Percentiles rank a stretch among this genome's conserved stretches.
These are phyloP conservation scores for Tipula vernalis DNA, from an alignment of 2,888 invertebrate species.

Conservation along the genomic window DNA sequence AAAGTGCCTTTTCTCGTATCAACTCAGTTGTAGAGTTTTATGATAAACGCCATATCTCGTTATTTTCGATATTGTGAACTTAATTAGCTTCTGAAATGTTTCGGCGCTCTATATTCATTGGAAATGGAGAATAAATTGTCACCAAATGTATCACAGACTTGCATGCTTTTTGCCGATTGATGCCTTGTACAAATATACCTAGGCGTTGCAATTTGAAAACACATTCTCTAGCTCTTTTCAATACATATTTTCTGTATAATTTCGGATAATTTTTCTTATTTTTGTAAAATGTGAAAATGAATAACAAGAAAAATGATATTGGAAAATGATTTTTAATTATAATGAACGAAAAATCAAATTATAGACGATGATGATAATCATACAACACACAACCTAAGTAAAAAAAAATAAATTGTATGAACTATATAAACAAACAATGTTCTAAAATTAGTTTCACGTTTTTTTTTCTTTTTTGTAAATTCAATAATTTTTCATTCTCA, in stretches of 20 bases:
- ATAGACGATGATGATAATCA: background rate
- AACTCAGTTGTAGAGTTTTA: too few relatives aligned
- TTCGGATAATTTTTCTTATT: background rate
- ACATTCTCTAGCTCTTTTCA: background rate
- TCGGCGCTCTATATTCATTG: too few relatives aligned
- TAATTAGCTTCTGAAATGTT: too few relatives aligned
- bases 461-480: background rate
- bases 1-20: too few relatives aligned
- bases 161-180: too few relatives aligned
- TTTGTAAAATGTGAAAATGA: background rate
- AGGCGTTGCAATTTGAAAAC: background rate
- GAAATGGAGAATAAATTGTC: too few relatives aligned
- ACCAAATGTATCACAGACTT: too few relatives aligned
- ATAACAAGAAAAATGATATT: background rate
- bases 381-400: background rate
- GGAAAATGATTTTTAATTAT: background rate
- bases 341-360: background rate
- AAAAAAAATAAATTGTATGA: background rate
- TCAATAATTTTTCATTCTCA: background rate
- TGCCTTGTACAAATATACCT: background rate
- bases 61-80: too few relatives aligned
- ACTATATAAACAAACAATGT: conserved; percentile 4
- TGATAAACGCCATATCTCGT: too few relatives aligned
- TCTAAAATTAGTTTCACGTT: background rate
- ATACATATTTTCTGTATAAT: background rate